Evolutionary conservation across 53 echinoderm and acorn worm genomes (phyloP).

Genomic region (Patiria pectinifera): DNA sequence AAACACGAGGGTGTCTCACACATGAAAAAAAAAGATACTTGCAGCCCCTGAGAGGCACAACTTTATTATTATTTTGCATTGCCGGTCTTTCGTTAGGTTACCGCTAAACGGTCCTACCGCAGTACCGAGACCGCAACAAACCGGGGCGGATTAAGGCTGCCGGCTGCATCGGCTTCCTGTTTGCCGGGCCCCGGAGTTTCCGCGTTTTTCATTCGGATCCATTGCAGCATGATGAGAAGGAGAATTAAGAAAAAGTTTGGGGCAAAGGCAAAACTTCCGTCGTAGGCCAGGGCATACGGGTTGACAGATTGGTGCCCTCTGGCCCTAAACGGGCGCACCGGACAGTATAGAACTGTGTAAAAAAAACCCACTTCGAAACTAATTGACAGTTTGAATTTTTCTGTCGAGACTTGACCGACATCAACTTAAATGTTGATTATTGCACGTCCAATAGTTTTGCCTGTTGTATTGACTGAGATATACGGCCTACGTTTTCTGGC

Average conservation of each 20-base stretch:
- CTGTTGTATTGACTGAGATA: no score
- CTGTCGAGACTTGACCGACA: no score
- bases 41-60: slow-evolving; percentile 5
- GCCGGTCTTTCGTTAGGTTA: background rate
- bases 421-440: no score
- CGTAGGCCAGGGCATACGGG: background rate
- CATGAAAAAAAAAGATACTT: background rate
- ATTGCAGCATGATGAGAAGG: slow-evolving; percentile 50
- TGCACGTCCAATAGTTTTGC: no score
- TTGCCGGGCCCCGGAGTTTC: slow-evolving; percentile 44
- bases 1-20: slow-evolving; percentile 36
- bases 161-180: slow-evolving; percentile 48
- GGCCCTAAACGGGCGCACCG: background rate
- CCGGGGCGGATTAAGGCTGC: slow-evolving; percentile 45
- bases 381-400: no score
- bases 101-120: slow-evolving; percentile 60
- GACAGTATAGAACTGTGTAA: background rate
- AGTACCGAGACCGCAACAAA: slow-evolving; percentile 28
- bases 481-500: no score
- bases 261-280: background rate
- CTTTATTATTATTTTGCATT: background rate
- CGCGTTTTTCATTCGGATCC: slow-evolving; percentile 49
- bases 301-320: background rate
- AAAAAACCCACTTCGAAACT: background rate
- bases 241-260: background rate